A percentile compares a stretch with the other conserved stretches of the same genome.
Conservation (phyloP, 2,113 vertebrate genomes). For the Australoheros scitulus region DNA sequence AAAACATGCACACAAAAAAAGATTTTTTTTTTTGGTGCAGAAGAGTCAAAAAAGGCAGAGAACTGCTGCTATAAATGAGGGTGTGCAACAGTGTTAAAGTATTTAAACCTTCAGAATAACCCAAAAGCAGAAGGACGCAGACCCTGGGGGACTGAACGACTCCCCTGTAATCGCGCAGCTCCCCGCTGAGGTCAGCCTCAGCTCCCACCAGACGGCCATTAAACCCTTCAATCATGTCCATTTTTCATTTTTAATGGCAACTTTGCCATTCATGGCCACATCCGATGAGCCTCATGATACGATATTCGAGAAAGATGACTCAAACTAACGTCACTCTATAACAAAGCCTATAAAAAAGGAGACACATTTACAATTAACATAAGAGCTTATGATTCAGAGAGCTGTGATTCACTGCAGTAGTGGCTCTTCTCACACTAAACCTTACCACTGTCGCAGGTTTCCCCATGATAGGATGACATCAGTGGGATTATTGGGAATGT, state of each 20-base stretch:
- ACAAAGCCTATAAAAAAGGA: slow-evolving; percentile 1
- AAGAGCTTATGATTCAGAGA: slow-evolving; percentile 14
- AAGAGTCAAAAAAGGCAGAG: neutral
- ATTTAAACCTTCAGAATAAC: neutral
- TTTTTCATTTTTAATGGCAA: slow-evolving; percentile 13
- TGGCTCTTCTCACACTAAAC: neutral
- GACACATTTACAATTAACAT: slow-evolving; percentile 3
- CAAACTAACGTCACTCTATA: neutral
- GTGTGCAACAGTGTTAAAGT: neutral
- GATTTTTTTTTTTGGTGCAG: neutral
- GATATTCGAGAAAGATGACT: slow-evolving; percentile 10
- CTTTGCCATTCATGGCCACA: neutral
- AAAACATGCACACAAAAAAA: neutral
- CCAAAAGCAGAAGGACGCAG: neutral
- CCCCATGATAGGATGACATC: slow-evolving; percentile 8
- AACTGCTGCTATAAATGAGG: neutral
- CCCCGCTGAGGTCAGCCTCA: slow-evolving; percentile 39
- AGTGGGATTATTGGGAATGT: neutral
- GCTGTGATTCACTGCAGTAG: neutral
- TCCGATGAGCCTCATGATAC: neutral
- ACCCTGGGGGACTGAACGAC: neutral
- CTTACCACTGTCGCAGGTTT: neutral
- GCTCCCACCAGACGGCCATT: slow-evolving; percentile 6
- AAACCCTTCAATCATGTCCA: slow-evolving; percentile 26
- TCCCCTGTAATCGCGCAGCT: slow-evolving; percentile 27